These are phyloP conservation scores for Nycticebus coucang DNA, from an alignment of 2,113 vertebrate species.

Conservation along the genomic window DNA sequence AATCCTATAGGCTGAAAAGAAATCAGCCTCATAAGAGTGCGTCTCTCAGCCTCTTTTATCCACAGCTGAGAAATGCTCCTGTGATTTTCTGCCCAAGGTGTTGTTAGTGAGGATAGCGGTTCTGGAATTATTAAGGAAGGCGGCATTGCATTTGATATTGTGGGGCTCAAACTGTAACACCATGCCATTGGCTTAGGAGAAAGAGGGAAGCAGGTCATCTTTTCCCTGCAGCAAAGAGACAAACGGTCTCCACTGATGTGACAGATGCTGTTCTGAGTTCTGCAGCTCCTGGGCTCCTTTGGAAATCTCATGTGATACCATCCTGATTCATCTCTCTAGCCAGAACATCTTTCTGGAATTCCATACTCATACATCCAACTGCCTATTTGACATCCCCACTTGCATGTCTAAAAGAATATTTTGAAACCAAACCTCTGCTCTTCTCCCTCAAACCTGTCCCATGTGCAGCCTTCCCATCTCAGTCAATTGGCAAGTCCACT, in stretches of 20 bases:
- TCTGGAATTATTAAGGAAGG: not conserved
- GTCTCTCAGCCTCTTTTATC: not conserved
- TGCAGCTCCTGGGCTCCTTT: not conserved
- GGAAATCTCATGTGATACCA: not conserved
- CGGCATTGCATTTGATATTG: not conserved
- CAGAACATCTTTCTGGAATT: not conserved
- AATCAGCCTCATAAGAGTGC: not conserved
- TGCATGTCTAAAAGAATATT: not conserved
- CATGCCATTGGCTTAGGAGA: not conserved
- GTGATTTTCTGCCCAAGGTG: not conserved
- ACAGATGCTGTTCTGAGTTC: not conserved
- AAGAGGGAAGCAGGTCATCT: accelerated
- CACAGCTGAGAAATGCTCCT: not conserved
- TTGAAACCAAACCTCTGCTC: not conserved
- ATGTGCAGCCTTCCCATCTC: not conserved
- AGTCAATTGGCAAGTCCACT: not conserved
- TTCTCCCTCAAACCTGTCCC: not conserved
- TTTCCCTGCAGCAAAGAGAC: not conserved
- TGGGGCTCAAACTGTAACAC: not conserved
- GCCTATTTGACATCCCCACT: not conserved
- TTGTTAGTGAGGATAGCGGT: not conserved
- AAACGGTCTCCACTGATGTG: not conserved
- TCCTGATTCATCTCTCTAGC: not conserved
- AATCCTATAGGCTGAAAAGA: not conserved
- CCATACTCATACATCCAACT: not conserved